Percentiles rank a stretch among this genome's conserved stretches.
Evolutionary conservation across 2,797 vertebrate genomes (phyloP).

Genomic region (Liparis tanakae): DNA sequence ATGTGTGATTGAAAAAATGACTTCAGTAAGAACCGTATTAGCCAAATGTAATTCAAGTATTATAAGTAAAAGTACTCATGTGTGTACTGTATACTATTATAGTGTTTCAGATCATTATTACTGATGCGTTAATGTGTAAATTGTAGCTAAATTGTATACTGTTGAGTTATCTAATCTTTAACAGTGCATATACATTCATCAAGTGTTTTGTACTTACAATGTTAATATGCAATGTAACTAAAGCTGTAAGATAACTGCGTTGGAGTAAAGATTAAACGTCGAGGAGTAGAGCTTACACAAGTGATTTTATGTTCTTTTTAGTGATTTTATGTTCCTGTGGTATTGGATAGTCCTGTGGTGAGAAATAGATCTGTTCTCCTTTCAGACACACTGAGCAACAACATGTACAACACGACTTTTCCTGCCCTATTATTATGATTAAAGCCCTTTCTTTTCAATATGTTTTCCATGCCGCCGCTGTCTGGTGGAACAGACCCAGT

Average conservation of each 20-base stretch:
- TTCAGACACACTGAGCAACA: no score
- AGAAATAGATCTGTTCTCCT: no score
- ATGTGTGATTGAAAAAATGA: neutral
- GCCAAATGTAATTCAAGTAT: neutral
- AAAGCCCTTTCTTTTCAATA: slow-evolving; percentile 16
- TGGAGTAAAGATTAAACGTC: neutral
- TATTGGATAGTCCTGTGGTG: neutral
- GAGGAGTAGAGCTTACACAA: neutral
- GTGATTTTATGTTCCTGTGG: neutral
- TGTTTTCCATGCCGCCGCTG: slow-evolving; percentile 54
- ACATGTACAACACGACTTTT: neutral
- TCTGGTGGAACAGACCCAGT: slow-evolving; percentile 50
- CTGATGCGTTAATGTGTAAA: neutral
- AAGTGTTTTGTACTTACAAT: no score
- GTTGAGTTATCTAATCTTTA: neutral
- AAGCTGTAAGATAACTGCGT: neutral
- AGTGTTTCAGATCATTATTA: neutral
- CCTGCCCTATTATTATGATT: slow-evolving; percentile 46
- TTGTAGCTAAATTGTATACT: neutral
- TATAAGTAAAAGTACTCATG: neutral
- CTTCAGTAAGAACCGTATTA: neutral
- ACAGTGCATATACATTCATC: no score
- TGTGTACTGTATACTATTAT: neutral
- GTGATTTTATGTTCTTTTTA: neutral
- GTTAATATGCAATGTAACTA: neutral